phyloP scores from a whole-genome alignment of 2,888 invertebrate genomes.

The Ctenicera cuprea region DNA sequence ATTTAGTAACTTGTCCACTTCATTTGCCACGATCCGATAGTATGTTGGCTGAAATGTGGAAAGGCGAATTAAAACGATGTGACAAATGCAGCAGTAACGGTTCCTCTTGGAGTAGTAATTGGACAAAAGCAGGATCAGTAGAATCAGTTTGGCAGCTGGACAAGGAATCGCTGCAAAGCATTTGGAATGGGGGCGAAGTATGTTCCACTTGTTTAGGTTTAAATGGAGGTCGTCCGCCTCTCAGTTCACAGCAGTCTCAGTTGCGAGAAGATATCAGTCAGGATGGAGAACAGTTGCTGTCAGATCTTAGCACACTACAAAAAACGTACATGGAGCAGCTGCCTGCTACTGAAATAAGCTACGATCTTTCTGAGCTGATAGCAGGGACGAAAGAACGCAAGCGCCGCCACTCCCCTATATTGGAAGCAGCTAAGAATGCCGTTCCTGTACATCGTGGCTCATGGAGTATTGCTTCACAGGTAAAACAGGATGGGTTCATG shows the following conservation, averaged over 20 bases:
- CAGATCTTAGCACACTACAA: constrained; percentile 77
- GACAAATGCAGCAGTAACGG: constrained; percentile 70
- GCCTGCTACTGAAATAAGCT: constrained; percentile 62
- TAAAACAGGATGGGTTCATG: constrained; percentile 68
- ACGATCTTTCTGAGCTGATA: constrained; percentile 63
- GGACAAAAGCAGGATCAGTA: constrained; percentile 47
- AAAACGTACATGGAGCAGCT: constrained; percentile 72
- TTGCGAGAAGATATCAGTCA: constrained; percentile 75
- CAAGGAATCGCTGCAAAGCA: constrained; percentile 62
- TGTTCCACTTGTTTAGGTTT: constrained; percentile 67
- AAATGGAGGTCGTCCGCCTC: constrained; percentile 59
- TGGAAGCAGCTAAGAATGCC: constrained; percentile 47
- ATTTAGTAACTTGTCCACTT: constrained; percentile 51
- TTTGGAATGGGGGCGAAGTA: constrained; percentile 70
- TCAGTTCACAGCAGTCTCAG: constrained; percentile 60
- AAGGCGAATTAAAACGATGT: constrained; percentile 67
- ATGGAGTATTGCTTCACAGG: constrained; percentile 74
- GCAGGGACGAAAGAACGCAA: constrained; percentile 74
- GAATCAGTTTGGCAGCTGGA: constrained; percentile 57
- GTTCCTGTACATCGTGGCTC: constrained; percentile 66
- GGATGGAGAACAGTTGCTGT: constrained; percentile 79
- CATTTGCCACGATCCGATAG: constrained; percentile 57
- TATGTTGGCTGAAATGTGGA: constrained; percentile 65
- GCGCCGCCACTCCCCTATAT: constrained; percentile 74
- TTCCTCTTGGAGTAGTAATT: constrained; percentile 60